Evolutionary conservation across 1,140 invertebrate species (phyloP).

Genomic region (Neodiprion lecontei): DNA sequence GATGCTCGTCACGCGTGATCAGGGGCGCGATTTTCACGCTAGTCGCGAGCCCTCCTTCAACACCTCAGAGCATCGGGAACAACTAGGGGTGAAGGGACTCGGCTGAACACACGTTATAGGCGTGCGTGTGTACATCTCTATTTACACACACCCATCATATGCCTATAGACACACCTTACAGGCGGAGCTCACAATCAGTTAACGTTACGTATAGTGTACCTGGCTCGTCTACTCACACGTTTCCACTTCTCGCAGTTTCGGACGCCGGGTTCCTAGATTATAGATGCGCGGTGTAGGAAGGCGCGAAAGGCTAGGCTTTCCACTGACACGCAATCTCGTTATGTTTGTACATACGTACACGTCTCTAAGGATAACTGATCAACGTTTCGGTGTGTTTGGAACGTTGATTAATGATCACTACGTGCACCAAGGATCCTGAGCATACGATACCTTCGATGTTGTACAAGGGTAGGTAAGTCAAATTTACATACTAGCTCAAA

Average conservation of each 20-base stretch:
- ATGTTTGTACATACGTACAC: neutral
- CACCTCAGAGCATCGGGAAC: neutral
- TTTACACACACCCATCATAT: no score
- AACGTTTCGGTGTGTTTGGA: neutral
- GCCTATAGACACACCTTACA: neutral
- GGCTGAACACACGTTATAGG: neutral
- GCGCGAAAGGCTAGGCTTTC: neutral
- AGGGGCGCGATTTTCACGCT: conserved; percentile 4
- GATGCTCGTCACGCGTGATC: neutral
- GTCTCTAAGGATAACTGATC: conserved; percentile 2
- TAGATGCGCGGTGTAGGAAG: neutral
- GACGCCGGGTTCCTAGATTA: neutral
- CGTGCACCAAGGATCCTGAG: neutral
- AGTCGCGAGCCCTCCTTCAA: neutral
- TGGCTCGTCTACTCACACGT: neutral
- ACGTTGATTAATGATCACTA: neutral
- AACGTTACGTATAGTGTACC: neutral
- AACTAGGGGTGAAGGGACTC: neutral
- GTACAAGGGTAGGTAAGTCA: no score
- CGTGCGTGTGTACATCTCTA: neutral
- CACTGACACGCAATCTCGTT: neutral
- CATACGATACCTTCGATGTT: no score
- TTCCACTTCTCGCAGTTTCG: neutral
- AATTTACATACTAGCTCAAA: no score
- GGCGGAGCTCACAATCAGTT: neutral